These are phyloP conservation scores for Glossosoma conforme DNA, from an alignment of 1,140 invertebrate species.

Conservation along the genomic window DNA sequence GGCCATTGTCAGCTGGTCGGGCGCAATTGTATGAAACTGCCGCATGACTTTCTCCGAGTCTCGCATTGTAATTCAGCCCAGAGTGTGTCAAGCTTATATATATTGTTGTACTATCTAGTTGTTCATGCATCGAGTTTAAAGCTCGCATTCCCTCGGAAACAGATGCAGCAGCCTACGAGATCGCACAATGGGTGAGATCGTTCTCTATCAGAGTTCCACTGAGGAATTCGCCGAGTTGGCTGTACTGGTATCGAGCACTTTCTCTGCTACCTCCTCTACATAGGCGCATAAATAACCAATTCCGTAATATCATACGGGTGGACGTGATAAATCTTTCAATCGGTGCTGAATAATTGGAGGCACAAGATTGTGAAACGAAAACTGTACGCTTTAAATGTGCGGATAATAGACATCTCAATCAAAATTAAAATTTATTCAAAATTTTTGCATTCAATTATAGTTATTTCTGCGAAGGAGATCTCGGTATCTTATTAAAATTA, in stretches of 20 bases:
- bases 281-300: constrained; percentile 16
- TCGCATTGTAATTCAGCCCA: constrained; percentile 25
- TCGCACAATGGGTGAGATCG: not conserved
- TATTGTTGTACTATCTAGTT: not conserved
- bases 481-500: too few species aligned
- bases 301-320: constrained; percentile 17
- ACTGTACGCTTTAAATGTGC: constrained; percentile 9
- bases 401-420: not conserved
- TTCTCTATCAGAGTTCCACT: constrained; percentile 1
- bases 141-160: not conserved
- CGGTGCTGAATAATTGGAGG: constrained; percentile 14
- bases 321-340: constrained; percentile 21
- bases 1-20: constrained; percentile 15
- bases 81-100: constrained; percentile 13
- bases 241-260: constrained; percentile 8
- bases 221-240: constrained; percentile 5
- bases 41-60: constrained; percentile 24
- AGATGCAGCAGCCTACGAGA: not conserved
- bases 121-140: not conserved
- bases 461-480: too few species aligned
- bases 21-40: constrained; percentile 16
- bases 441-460: too few species aligned
- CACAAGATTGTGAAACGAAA: constrained; percentile 2
- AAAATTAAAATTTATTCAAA: too few species aligned
- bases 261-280: constrained; percentile 7